These are phyloP conservation scores for Loxodonta africana DNA, from an alignment of 2,113 vertebrate species.

Conservation along the genomic window DNA sequence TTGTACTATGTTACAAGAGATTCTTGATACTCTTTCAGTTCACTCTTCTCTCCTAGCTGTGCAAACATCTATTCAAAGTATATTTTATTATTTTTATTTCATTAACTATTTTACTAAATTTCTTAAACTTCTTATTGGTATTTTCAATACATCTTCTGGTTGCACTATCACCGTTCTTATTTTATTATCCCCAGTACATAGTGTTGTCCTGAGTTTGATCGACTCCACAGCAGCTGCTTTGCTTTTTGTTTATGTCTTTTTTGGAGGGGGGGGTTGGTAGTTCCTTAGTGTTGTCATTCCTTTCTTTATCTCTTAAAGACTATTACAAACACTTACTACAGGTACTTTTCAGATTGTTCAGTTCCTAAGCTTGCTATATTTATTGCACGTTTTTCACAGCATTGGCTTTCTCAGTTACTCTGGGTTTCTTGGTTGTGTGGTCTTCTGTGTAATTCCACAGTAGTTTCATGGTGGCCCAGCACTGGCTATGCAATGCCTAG, in stretches of 20 bases:
- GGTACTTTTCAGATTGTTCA: not conserved
- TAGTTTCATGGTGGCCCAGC: not conserved
- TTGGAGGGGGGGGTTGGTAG: too few species aligned
- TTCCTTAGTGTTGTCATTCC: too few species aligned
- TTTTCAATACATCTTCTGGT: constrained; percentile 43
- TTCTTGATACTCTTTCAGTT: not conserved
- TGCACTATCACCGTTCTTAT: not conserved
- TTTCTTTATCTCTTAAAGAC: constrained; percentile 21
- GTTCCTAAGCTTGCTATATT: not conserved
- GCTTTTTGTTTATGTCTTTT: too few species aligned
- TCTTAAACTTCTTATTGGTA: not conserved
- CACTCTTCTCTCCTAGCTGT: not conserved
- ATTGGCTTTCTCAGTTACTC: not conserved
- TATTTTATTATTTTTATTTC: not conserved
- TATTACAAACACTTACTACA: not conserved
- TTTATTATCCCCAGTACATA: not conserved
- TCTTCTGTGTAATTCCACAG: not conserved
- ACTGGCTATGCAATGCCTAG: not conserved
- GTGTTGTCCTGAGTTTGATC: not conserved
- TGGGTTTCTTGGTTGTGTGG: not conserved
- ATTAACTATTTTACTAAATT: constrained; percentile 11
- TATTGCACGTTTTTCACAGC: not conserved
- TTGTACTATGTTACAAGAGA: not conserved
- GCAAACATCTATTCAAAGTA: not conserved
- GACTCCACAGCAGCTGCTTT: not conserved